Conservation (phyloP, 2,797 vertebrate species). For the Manis crassicaudata region DNA sequence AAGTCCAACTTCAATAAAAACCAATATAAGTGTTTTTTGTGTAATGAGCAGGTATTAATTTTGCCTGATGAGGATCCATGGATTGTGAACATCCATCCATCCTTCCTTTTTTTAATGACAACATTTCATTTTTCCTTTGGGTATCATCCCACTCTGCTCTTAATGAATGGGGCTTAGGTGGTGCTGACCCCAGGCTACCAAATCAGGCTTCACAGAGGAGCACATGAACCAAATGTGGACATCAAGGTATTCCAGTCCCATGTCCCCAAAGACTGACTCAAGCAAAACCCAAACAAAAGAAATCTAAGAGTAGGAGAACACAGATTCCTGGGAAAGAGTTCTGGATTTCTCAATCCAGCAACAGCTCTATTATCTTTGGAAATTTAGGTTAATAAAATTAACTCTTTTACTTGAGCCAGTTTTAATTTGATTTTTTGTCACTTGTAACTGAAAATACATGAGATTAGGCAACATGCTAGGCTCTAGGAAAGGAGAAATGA, state of each 20-base stretch:
- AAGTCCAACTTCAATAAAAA: background rate
- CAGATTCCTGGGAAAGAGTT: background rate
- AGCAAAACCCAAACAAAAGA: background rate
- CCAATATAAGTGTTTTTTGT: rapidly evolving
- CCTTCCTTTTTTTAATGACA: background rate
- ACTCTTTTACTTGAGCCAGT: background rate
- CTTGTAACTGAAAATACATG: background rate
- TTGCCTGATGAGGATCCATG: too few relatives aligned
- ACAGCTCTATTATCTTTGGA: background rate
- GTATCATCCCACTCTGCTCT: background rate
- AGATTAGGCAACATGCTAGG: background rate
- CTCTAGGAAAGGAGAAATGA: background rate
- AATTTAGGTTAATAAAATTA: background rate
- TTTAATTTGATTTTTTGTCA: background rate
- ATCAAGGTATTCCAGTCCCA: background rate
- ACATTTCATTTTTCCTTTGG: background rate
- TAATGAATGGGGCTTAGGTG: background rate
- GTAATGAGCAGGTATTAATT: rapidly evolving
- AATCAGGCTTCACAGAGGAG: background rate
- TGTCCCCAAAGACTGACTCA: background rate
- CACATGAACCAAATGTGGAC: background rate
- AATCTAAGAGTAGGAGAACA: background rate
- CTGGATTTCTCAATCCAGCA: background rate
- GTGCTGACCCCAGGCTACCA: background rate
- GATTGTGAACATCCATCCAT: rapidly evolving